Evolutionary conservation across 1,140 invertebrate species (phyloP).

Genomic region (Oncopodura yosiiana): DNA sequence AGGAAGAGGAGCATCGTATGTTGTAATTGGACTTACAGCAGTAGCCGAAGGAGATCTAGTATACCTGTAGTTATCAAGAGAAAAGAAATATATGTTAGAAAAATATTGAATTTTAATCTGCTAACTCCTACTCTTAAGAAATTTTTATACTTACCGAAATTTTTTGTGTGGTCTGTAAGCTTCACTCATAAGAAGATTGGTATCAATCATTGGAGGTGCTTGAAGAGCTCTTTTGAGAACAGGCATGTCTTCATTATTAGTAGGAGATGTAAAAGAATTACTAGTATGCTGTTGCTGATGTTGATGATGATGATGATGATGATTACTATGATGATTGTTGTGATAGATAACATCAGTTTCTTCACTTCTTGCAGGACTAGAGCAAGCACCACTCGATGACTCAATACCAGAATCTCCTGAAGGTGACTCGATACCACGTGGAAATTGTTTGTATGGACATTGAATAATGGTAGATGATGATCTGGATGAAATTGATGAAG

Average conservation of each 20-base stretch:
- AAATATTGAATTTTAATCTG: neutral
- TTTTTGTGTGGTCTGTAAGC: constrained; percentile 92
- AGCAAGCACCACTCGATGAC: constrained; percentile 83
- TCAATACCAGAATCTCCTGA: constrained; percentile 73
- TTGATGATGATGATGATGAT: constrained; percentile 24
- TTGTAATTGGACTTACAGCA: neutral
- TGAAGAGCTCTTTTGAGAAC: constrained; percentile 82
- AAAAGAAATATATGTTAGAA: neutral
- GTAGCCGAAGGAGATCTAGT: constrained; percentile 11
- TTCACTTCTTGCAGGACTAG: constrained; percentile 51
- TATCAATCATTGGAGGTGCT: constrained; percentile 78
- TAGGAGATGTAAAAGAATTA: no score
- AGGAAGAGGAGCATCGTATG: constrained; percentile 4
- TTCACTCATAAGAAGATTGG: constrained; percentile 82
- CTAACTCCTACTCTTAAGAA: neutral
- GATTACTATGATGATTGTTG: constrained; percentile 31
- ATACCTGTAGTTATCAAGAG: constrained; percentile 1
- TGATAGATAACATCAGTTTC: constrained; percentile 13
- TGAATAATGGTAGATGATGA: neutral
- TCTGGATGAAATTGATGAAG: constrained; percentile 11
- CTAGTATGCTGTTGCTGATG: constrained; percentile 34
- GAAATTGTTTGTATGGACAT: constrained; percentile 27
- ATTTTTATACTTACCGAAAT: constrained; percentile 50
- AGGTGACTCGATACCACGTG: constrained; percentile 50
- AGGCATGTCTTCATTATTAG: constrained; percentile 88